Base-by-base conservation (phyloP, 2,888 invertebrate genomes). In the Orgyia antiqua region DNA sequence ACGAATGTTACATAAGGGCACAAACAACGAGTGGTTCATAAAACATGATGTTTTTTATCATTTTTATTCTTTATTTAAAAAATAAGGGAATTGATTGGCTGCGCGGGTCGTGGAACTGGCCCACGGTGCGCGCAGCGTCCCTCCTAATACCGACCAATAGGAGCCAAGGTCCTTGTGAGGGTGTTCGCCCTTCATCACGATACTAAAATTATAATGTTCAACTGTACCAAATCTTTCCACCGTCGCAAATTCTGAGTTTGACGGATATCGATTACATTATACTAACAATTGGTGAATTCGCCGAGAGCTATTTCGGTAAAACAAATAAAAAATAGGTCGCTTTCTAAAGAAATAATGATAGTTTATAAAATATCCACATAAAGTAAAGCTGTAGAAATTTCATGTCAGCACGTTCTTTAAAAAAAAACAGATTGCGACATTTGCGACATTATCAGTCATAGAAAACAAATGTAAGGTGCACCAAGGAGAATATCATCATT, bases 71-170 rank as follows among this genome's bases (percentile, higher is more conserved):
- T 79, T 83, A 83, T 83, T 82, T 82, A 83, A 86, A 84, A 83
- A 83, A 83, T 74, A 54, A 65, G 77, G 53, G 73, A 79, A 86
- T 84, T 83, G 82, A 86, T 86, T 86, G 86, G 86, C 72, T 86
- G 80, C 80, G 82, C 77, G 66, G 52, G 51, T 42, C 45, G 33
- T 42, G 47, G 41, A 30, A 40, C 59, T 36, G 61, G 66, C 70
- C 62, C 55, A 43, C 45, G 45, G 37, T 36, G 44, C 55, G 69
- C 73, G 63, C 66, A 58, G 71, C 67, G 64, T 61, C 68, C 70
- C 68, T 69, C 55, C 40, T 34, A 20, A 24, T 33, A 39, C 28
- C 59, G 45, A 58, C 84, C 84, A 84, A 84, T 84, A 29, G 63
- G 42, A 60, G 46, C 46, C 30, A 47, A 29, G 45, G 45, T 41